These are phyloP conservation scores for Onthophagus sagittarius DNA, from an alignment of 2,888 invertebrate genomes.

Conservation along the genomic window DNA sequence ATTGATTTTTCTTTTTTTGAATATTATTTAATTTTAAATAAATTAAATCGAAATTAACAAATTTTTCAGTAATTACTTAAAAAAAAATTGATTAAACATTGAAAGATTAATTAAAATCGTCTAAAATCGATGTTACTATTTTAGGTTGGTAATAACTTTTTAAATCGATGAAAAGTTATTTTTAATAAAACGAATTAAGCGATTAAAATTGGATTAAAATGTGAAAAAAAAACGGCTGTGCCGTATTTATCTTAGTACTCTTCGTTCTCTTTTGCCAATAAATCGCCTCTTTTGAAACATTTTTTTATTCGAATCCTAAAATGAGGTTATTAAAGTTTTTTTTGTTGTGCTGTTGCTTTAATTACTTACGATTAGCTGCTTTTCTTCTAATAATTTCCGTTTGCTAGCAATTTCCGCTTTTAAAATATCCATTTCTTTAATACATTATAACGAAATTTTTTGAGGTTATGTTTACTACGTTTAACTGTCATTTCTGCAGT, in stretches of 20 bases:
- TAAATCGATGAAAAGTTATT: no score
- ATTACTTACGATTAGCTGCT: slow-evolving; percentile 64
- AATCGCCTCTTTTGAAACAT: slow-evolving; percentile 84
- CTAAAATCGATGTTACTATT: no score
- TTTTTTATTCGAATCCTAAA: slow-evolving; percentile 75
- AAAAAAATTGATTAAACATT: no score
- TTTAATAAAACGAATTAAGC: no score
- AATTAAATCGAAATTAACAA: no score
- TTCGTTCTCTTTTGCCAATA: slow-evolving; percentile 77
- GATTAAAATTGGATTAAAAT: no score
- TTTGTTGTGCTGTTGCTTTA: neutral
- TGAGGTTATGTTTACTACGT: neutral
- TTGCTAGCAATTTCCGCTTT: slow-evolving; percentile 90
- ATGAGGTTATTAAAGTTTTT: slow-evolving; percentile 25
- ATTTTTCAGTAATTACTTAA: no score
- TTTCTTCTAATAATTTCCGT: slow-evolving; percentile 79
- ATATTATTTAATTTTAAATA: no score
- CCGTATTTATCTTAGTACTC: slow-evolving; percentile 71
- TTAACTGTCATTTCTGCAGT: neutral
- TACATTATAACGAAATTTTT: neutral
- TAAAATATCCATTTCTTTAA: slow-evolving; percentile 71
- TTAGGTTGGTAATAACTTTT: no score
- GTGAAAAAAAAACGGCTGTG: no score
- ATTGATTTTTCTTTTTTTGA: neutral
- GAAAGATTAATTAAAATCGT: no score